These are phyloP conservation scores for Pterobdella sp. DNA, from an alignment of 2,888 invertebrate genomes.

Conservation along the genomic window DNA sequence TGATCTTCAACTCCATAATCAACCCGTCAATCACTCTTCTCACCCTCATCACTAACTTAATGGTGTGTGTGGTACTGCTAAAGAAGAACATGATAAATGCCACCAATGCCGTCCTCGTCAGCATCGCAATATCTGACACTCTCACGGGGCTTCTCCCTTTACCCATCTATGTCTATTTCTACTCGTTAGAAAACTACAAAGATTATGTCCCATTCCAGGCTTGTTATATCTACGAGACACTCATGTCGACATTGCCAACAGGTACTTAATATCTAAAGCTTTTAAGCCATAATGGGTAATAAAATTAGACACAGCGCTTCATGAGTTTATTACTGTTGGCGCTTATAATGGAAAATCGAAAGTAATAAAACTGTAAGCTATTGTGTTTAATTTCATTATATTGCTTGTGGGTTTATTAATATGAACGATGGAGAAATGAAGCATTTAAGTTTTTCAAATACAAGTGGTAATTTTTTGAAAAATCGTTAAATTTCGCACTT, in stretches of 20 bases:
- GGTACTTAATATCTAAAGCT: constrained; percentile 1
- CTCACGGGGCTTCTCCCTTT: constrained; percentile 61
- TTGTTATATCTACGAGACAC: constrained; percentile 59
- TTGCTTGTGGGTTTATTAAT: no score
- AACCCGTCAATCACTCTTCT: constrained; percentile 76
- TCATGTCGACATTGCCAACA: background rate
- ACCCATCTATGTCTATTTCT: constrained; percentile 75
- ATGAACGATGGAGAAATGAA: no score
- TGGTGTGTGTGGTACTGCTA: constrained; percentile 80
- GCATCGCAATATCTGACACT: constrained; percentile 92
- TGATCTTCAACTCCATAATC: constrained; percentile 62
- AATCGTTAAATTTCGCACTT: no score
- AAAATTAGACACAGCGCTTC: background rate
- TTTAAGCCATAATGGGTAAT: background rate
- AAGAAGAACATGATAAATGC: constrained; percentile 74
- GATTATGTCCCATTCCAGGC: constrained; percentile 70
- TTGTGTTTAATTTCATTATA: no score
- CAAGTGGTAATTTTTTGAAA: no score
- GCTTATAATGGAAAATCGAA: no score
- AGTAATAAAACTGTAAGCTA: no score
- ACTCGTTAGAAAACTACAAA: constrained; percentile 77
- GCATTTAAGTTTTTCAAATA: no score
- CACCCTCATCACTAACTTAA: constrained; percentile 77
- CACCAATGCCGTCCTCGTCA: constrained; percentile 79
- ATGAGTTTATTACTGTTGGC: background rate